These are phyloP conservation scores for Portunus trituberculatus DNA, from an alignment of 1,140 invertebrate genomes.

Conservation along the genomic window DNA sequence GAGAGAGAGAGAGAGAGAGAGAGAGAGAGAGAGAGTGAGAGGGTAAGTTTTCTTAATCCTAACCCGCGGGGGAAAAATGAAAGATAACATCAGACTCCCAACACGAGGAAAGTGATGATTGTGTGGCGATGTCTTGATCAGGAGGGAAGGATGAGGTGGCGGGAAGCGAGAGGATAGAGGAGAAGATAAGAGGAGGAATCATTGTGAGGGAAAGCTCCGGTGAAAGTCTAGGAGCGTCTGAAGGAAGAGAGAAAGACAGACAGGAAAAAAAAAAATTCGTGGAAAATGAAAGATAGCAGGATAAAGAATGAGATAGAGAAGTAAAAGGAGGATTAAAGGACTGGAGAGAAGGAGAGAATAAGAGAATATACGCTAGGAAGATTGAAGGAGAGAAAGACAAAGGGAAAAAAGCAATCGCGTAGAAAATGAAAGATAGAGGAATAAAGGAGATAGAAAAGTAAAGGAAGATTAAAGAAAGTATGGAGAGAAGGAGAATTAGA, in stretches of 20 bases:
- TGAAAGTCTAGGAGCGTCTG: not conserved
- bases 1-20: conserved; percentile 2
- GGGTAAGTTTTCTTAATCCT: not conserved
- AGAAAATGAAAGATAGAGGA: too few species aligned
- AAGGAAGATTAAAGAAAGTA: too few species aligned
- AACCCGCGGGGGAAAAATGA: not conserved
- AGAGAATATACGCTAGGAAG: too few species aligned
- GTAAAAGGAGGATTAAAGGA: not conserved
- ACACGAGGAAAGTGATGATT: conserved; percentile 1
- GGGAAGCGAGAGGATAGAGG: not conserved
- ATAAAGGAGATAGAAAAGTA: too few species aligned
- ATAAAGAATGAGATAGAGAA: not conserved
- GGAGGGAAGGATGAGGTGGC: not conserved
- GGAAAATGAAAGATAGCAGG: not conserved
- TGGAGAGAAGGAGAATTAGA: too few species aligned
- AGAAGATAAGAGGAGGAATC: not conserved
- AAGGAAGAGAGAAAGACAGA: not conserved
- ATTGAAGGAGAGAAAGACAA: too few species aligned
- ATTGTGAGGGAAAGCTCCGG: not conserved
- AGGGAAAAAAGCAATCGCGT: too few species aligned
- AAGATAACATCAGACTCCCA: not conserved
- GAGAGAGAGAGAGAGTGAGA: not conserved
- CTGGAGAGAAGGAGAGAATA: too few species aligned
- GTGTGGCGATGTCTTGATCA: not conserved
- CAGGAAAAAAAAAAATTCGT: not conserved